phyloP scores from a whole-genome alignment of 2,888 invertebrate species.

The Aelia acuminata region DNA sequence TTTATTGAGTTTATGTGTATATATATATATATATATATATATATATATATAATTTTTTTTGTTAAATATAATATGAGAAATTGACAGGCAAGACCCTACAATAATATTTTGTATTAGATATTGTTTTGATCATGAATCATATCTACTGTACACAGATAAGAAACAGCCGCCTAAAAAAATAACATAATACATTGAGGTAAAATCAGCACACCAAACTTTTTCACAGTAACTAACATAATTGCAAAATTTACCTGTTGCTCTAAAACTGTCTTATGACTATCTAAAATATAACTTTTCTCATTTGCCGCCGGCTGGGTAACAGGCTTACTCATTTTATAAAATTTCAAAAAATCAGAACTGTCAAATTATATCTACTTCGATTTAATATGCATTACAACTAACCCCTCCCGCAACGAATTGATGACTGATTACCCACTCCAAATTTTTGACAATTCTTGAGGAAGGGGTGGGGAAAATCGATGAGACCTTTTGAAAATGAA shows the following conservation, averaged over 20 bases:
- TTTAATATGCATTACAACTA: background rate
- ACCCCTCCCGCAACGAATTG: background rate
- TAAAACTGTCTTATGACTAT: constrained; percentile 65
- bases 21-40: too few species aligned
- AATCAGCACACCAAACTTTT: background rate
- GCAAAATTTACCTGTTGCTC: constrained; percentile 66
- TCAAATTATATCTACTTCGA: background rate
- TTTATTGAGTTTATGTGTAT: too few species aligned
- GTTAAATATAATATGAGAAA: background rate
- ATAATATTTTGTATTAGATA: too few species aligned
- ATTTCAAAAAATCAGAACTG: background rate
- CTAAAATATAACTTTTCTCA: constrained; percentile 67
- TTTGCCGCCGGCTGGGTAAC: constrained; percentile 54
- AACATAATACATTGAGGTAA: background rate
- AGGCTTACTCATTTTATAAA: constrained; percentile 52
- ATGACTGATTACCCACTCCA: background rate
- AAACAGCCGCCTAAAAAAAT: background rate
- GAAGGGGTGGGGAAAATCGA: constrained; percentile 55
- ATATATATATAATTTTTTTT: too few species aligned
- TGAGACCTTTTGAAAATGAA: constrained; percentile 22
- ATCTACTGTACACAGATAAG: background rate
- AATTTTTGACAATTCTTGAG: background rate
- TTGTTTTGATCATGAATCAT: too few species aligned
- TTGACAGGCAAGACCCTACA: too few species aligned
- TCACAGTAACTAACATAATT: background rate